Percentiles rank a stretch among this genome's conserved stretches.
phyloP scores from a whole-genome alignment of 1,140 invertebrate genomes.

The Goniozus legneri region DNA sequence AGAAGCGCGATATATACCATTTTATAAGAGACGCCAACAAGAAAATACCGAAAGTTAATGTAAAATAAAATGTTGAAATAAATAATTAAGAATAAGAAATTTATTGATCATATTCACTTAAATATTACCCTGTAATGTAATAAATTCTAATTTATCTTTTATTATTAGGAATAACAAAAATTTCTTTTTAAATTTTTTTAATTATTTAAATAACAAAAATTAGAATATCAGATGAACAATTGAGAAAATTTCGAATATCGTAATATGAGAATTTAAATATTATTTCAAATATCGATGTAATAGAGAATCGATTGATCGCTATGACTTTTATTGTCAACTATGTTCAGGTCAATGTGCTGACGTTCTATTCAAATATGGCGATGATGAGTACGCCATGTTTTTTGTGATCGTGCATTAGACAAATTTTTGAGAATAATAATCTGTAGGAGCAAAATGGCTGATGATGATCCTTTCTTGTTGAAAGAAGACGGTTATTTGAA shows the following conservation, averaged over 20 bases:
- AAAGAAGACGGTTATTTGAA: constrained; percentile 81
- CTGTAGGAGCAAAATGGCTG: constrained; percentile 70
- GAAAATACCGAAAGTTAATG: background rate
- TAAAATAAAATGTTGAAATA: background rate
- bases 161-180: no score
- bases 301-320: no score
- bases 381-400: constrained; percentile 51
- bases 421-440: constrained; percentile 48
- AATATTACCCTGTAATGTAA: no score
- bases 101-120: no score
- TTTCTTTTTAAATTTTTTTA: no score
- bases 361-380: constrained; percentile 52
- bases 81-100: background rate
- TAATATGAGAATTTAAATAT: no score
- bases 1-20: constrained; percentile 45
- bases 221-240: no score
- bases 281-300: no score
- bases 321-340: constrained; percentile 12
- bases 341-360: constrained; percentile 35
- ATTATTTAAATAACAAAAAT: no score
- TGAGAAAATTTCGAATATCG: no score
- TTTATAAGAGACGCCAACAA: background rate
- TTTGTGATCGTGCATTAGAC: constrained; percentile 48
- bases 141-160: no score
- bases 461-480: constrained; percentile 71